These are phyloP conservation scores for Chaenogobius annularis DNA, from an alignment of 2,113 vertebrate genomes.

Conservation along the genomic window DNA sequence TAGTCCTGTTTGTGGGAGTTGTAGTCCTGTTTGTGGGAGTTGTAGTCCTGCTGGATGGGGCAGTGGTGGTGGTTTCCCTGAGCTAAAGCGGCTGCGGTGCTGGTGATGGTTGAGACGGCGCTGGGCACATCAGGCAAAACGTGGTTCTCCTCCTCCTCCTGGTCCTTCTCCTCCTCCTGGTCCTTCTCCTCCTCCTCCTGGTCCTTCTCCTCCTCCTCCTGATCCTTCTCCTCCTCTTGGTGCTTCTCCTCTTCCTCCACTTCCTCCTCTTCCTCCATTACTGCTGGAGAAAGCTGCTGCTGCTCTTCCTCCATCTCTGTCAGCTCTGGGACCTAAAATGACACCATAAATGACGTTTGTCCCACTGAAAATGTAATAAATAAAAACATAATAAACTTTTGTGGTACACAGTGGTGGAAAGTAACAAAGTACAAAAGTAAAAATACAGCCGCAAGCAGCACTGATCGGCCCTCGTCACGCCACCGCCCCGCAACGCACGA, in stretches of 20 bases:
- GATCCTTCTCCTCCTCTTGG: conserved; percentile 27
- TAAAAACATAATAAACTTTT: not conserved
- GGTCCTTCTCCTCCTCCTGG: conserved; percentile 40
- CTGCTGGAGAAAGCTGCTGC: not conserved
- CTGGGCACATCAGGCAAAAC: conserved; percentile 49
- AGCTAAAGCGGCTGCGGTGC: conserved; percentile 61
- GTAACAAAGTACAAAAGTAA: no score
- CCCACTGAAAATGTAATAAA: no score
- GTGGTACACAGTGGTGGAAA: no score
- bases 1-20: no score
- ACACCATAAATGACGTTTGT: no score
- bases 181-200: conserved; percentile 1
- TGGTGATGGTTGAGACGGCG: conserved; percentile 64
- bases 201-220: conserved; percentile 66
- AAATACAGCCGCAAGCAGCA: no score
- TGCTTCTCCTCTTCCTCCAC: conserved; percentile 1
- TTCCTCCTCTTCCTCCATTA: fast-evolving
- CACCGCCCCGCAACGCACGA: no score
- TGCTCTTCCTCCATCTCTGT: conserved; percentile 62
- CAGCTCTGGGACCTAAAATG: conserved; percentile 9
- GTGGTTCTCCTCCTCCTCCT: conserved; percentile 65
- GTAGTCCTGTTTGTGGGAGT: no score
- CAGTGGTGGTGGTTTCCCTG: conserved; percentile 63
- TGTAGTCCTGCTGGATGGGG: conserved; percentile 8
- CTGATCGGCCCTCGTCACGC: no score